Evolutionary conservation across 2,797 vertebrate species (phyloP).

Genomic region (Siniperca scherzeri): DNA sequence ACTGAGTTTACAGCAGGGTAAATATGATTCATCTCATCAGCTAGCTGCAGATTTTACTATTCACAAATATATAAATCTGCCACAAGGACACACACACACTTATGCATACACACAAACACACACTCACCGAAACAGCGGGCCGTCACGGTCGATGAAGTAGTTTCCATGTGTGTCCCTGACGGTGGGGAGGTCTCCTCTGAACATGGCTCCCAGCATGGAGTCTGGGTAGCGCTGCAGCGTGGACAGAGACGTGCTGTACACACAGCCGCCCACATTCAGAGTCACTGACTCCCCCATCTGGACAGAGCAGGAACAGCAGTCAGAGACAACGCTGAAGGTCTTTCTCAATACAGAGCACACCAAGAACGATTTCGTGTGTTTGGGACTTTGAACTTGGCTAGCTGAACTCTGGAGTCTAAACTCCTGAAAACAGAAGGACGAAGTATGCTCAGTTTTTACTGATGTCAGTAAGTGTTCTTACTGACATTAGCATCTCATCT

Average conservation of each 20-base stretch:
- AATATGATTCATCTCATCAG: background rate
- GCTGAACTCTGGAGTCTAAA: background rate
- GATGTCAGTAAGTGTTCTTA: no score
- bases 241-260: slow-evolving; percentile 93
- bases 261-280: slow-evolving; percentile 94
- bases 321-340: background rate
- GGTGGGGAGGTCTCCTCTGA: slow-evolving; percentile 93
- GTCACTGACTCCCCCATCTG: slow-evolving; percentile 96
- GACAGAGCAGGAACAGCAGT: slow-evolving; percentile 36
- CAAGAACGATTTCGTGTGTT: no score
- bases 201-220: slow-evolving; percentile 97
- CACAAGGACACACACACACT: background rate
- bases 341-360: background rate
- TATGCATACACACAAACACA: background rate
- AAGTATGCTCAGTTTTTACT: no score
- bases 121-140: slow-evolving; percentile 89
- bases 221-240: slow-evolving; percentile 94
- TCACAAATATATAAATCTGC: background rate
- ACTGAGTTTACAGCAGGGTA: background rate
- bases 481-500: no score
- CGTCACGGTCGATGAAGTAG: slow-evolving; percentile 96
- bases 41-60: background rate
- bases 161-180: slow-evolving; percentile 92
- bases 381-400: background rate
- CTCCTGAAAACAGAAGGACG: background rate